These are phyloP conservation scores for Eidolon dupreanum DNA, from an alignment of 2,797 vertebrate species.

Conservation along the genomic window DNA sequence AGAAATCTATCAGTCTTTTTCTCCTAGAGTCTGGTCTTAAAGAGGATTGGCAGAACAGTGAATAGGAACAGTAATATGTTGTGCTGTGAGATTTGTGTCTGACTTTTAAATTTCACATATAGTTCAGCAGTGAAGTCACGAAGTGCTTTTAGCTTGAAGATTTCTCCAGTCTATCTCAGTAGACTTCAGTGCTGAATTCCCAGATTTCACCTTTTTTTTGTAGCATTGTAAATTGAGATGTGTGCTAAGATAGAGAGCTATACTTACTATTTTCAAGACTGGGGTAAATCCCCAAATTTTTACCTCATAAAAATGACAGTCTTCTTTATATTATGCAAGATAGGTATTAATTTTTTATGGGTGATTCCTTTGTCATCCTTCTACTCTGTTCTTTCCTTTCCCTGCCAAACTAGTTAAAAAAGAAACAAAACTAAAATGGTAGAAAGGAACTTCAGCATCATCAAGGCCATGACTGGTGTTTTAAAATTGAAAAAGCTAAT, in stretches of 20 bases:
- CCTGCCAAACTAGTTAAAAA: conserved; percentile 28
- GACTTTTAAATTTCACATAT: not conserved
- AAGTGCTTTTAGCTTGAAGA: conserved; percentile 9
- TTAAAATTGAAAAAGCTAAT: conserved; percentile 7
- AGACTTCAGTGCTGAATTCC: conserved; percentile 37
- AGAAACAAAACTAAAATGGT: not conserved
- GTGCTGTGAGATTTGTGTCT: not conserved
- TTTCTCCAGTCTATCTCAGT: not conserved
- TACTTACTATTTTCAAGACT: conserved; percentile 45
- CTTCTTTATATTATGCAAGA: not conserved
- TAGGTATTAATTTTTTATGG: conserved; percentile 9
- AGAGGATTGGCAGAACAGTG: not conserved
- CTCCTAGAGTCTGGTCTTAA: not conserved
- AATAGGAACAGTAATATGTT: not conserved
- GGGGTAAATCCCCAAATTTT: conserved; percentile 9
- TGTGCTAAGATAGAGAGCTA: not conserved
- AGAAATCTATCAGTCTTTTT: not conserved
- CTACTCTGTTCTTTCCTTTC: conserved; percentile 29
- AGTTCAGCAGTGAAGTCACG: not conserved
- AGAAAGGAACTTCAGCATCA: not conserved
- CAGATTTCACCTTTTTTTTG: conserved; percentile 41
- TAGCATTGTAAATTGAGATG: conserved; percentile 16
- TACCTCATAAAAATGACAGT: conserved; percentile 25
- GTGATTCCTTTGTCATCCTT: not conserved
- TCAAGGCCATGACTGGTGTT: not conserved